Base-by-base conservation (phyloP, 1,140 invertebrate species). In the Cydia splendana region DNA sequence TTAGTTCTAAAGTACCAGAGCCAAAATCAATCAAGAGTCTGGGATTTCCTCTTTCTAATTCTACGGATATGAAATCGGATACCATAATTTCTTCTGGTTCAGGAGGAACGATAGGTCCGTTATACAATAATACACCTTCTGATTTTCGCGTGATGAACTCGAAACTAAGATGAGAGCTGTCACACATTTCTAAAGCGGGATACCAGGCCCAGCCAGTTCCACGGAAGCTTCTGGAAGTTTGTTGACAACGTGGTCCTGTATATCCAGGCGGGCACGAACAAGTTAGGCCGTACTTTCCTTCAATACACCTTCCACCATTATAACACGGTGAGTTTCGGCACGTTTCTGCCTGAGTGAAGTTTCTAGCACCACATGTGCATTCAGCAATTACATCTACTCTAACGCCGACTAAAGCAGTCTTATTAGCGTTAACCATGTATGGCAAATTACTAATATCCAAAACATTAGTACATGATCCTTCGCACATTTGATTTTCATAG, bases 201-300 rank as follows among this genome's bases (percentile, higher is more conserved):
- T 98, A 99, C 97, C 98, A 98, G 10, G 98, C 98, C 97, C 97
- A 98, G 4, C 98, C 98, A 83, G 97, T 97, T 0, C 97, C 97
- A 80, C 96, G 95, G 93, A 99, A 99, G 86, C 97, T 98, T 86
- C 98, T 95, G 0, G 97, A 97, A 0, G 98, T 98, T 93, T 99
- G 97, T 91, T 99, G 98, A 94, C 99, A 99, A 57, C 98, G 94
- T 7, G 98, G 98, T 0, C 98, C 98, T 85, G 97, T 97, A 88
- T 98, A 99, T 0, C 97, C 98, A 62, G 95, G 94, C 0, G 97
- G 97, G 94, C 99, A 99, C 18, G 96, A 96, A 90, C 98, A 99
- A 65, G 95, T 96, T 45, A 98, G 93, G 3, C 97, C 97, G 87
- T 96, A 97, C 85, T 97, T 95, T 34, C 96, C 96, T 94, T 98